These are phyloP conservation scores for Drosophila bocki DNA, from an alignment of 1,140 invertebrate genomes.

Conservation along the genomic window DNA sequence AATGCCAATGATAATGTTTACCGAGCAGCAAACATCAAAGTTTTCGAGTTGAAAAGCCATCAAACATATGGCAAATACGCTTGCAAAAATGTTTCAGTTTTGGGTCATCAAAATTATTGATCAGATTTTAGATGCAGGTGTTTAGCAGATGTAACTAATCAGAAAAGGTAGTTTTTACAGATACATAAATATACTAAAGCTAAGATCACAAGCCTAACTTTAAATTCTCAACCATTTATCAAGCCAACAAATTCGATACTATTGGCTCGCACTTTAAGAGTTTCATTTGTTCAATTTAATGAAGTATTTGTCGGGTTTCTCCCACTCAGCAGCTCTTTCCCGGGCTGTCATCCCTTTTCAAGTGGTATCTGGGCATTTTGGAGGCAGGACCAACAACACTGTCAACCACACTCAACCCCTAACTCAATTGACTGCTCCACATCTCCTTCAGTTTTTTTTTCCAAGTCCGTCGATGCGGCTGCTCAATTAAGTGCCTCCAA, in stretches of 20 bases:
- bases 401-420: slow-evolving; percentile 51
- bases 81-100: not conserved
- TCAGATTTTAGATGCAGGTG: not conserved
- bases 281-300: slow-evolving; percentile 54
- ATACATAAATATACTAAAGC: not conserved
- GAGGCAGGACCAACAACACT: slow-evolving; percentile 26
- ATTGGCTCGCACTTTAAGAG: slow-evolving; percentile 28
- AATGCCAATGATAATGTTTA: slow-evolving; percentile 41
- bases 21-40: slow-evolving; percentile 27
- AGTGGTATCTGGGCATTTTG: slow-evolving; percentile 31
- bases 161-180: not conserved
- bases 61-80: not conserved
- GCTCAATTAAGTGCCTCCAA: slow-evolving; percentile 53
- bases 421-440: slow-evolving; percentile 52
- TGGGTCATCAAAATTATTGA: not conserved
- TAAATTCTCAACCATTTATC: slow-evolving; percentile 3
- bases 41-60: not conserved
- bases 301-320: slow-evolving; percentile 51
- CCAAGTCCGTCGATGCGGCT: slow-evolving; percentile 30
- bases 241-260: slow-evolving; percentile 6
- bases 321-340: not conserved
- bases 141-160: too few species aligned
- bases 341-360: slow-evolving; percentile 49
- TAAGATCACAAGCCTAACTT: too few species aligned
- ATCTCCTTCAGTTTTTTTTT: slow-evolving; percentile 11